Evolutionary conservation across 1,140 invertebrate species (phyloP), one percentile per base, ranked within the genome.

Genomic region (Drosophila seguyi): DNA sequence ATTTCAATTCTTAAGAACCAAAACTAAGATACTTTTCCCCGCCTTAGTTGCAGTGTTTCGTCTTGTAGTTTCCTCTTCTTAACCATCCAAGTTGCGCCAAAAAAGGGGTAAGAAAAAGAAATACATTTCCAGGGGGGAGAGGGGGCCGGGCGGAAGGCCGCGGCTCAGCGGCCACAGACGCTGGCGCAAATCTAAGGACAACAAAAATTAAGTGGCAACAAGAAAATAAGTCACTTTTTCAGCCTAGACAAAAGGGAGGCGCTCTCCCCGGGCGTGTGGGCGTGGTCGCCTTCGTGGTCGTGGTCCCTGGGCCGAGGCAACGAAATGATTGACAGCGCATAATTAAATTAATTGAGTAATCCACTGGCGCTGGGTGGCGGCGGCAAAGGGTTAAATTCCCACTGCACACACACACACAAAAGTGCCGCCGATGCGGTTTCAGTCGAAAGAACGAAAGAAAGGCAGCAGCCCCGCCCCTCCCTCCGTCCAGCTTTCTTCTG

Each of bases 331-430:
- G 91, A 92, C 91, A 92, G 91, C 90, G 87, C 91, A 92, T 92
- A 92, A 92, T 92, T 92, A 92, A 92, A 92, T 92, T 92, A 92
- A 92, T 92, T 92, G 91, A 92, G 91, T 92, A 92, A 92, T 92
- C 91, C 91, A 92, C 80, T 79, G 79, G 79, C 78, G 79, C 78
- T 79, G 61, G 71, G 27, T 22, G 52, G 31, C 25, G 52, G 31
- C 25, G 45, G 57, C 47, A 90, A 83, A 60, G 85, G 76, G 76
- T 90, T 83, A 90, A 90, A 91, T 90, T 86, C 77, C 79, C 86
- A 76, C 44, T 68, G 60, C 73, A 68, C 78, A 75, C 65, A 76
- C 73, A 68, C 78, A 75, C 65, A 76, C 65, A 79, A 75, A 67
- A 75, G 79, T 60, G 69, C 78, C 69, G 52, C 68, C 57, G 75